phyloP scores from a whole-genome alignment of 2,113 vertebrate species.

The Protobothrops mucrosquamatus region DNA sequence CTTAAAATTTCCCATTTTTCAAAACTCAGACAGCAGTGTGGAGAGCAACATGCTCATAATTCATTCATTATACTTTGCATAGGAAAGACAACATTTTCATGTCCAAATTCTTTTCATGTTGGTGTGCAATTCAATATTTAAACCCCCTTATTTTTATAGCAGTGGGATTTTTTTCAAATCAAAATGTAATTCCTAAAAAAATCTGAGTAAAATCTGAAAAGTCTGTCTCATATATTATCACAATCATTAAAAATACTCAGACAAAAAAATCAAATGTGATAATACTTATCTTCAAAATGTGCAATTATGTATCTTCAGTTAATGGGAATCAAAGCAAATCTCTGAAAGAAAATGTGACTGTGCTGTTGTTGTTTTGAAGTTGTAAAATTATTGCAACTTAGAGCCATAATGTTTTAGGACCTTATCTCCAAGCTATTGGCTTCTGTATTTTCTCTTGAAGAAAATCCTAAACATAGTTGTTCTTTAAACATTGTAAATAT shows the following conservation, averaged over 20 bases:
- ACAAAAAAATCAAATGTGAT: conserved; percentile 30
- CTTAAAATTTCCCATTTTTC: conserved; percentile 70
- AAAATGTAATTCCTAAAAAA: conserved; percentile 43
- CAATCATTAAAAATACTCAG: conserved; percentile 55
- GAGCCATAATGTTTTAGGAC: conserved; percentile 52
- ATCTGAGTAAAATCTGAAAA: conserved; percentile 27
- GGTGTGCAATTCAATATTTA: conserved; percentile 37
- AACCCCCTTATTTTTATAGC: conserved; percentile 21
- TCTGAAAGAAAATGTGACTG: conserved; percentile 50
- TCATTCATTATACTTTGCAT: conserved; percentile 52
- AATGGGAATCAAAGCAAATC: conserved; percentile 48
- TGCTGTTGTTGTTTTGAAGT: conserved; percentile 40
- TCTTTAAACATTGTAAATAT: conserved; percentile 52
- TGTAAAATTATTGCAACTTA: conserved; percentile 48
- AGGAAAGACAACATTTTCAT: conserved; percentile 55
- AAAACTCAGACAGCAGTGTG: conserved; percentile 69
- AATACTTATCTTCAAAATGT: conserved; percentile 55
- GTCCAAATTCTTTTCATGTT: conserved; percentile 54
- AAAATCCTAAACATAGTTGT: conserved; percentile 55
- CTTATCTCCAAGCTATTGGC: conserved; percentile 44
- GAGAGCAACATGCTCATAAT: conserved; percentile 51
- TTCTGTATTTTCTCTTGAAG: conserved; percentile 50
- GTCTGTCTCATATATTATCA: conserved; percentile 47
- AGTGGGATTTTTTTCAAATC: conserved; percentile 2
- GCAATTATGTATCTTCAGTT: conserved; percentile 33